Evolutionary conservation across 2,888 invertebrate genomes (phyloP), one percentile per base, ranked within the genome.

Genomic region (Agriopis leucophaearia): DNA sequence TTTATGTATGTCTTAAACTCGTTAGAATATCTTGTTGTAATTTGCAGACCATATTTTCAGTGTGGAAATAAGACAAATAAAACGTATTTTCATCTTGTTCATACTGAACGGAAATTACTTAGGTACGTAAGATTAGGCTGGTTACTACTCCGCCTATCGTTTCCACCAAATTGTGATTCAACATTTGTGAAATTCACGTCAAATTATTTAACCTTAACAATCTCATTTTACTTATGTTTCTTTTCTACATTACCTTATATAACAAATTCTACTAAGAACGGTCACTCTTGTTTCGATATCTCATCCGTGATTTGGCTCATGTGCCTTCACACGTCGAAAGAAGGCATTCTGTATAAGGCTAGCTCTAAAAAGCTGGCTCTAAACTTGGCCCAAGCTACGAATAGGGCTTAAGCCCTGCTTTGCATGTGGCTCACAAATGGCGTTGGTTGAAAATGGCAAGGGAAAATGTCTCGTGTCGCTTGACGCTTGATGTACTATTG

Each of bases 351-450:
- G 79, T 77, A 84, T 86, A 86, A 86, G 88, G 82, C 54, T 48
- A 67, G 45, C 59, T 52, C 52, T 61, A 61, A 60, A 52, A 27
- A 0, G 27, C 54, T 48, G 67, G 45, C 59, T 52, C 61, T 61
- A 61, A 60, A 52, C 52, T 44, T 77, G 73, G 74, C 90, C 87
- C 83, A 86, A 88, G 83, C 83, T 83, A n/a, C 55, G 42, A 55
- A 55, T 55, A n/a, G 55, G 90, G 89, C 68, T 71, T 58, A 57
- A 66, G 70, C 71, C 75, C 82, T 82, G 74, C 77, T 89, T 91
- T 89, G 89, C 91, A 90, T 91, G 86, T 77, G 79, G 73, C 84
- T 85, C 83, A 87, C 90, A 88, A 88, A 88, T 87, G 87, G 81
- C 79, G 73, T 80, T 79, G 81, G 81, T 88, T 89, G 84, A 85